Evolutionary conservation across 37 sponge, comb jelly and placozoan species (phyloP), one percentile per base, ranked within the genome.

Genomic region (Chondrosia reniformis): DNA sequence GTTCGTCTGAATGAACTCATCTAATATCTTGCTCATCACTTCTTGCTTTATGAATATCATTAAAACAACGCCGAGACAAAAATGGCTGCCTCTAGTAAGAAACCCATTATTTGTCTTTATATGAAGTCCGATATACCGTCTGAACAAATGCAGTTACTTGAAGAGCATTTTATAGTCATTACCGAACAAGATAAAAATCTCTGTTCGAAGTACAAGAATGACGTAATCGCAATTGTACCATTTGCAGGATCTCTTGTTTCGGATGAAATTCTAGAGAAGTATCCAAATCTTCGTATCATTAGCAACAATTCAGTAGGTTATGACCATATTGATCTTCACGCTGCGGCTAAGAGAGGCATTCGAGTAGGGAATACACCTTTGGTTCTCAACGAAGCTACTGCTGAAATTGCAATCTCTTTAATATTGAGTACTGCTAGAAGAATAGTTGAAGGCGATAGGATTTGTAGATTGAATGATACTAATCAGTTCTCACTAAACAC

Each of bases 301-400:
- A 80, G 85, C 13, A 79, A 52, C 55, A 74, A 56, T 75, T 83
- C 92, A 7, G 93, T 92, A 17, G 96, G 96, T n/a, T 87, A 85
- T 40, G 83, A 92, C 25, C 83, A 92, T 66, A 64, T 95, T 12
- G 90, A 95, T 65, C 38, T 92, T 30, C 33, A 63, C 15, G 93
- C 84, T 0, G 85, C 89, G 22, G 44, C 46, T 28, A 40, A 65
- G 17, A 58, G 79, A 33, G 89, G 93, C 0, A 80, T 95, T 44
- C 55, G 85, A 10, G 89, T 95, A 10, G 89, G 93, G 2, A 65
- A 95, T 87, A 92, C 90, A 36, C 96, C 96, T 2, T 55, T 77
- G 22, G 81, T 83, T 5, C 75, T 92, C 28, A 84, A 76, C 52
- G 73, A 64, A 6, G 73, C 89, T 12, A 89, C 89, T 9, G 96